Conservation (phyloP, 2,888 invertebrate species). For the Cloeon dipterum region DNA sequence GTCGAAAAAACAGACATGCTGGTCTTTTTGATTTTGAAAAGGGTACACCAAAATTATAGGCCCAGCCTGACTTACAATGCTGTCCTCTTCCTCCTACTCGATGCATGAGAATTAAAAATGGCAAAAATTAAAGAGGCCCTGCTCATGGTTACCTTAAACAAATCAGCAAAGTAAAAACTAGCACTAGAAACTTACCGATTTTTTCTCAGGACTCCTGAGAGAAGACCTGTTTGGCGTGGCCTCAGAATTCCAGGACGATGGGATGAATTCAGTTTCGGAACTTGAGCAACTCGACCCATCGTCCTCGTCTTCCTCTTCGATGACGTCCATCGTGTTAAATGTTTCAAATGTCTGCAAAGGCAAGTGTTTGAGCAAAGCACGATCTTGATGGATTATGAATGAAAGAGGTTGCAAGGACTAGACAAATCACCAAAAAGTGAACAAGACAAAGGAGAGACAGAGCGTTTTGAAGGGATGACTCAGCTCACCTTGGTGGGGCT, state of each 20-base stretch:
- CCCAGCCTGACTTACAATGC: background rate
- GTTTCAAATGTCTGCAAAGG: background rate
- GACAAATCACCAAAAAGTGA: background rate
- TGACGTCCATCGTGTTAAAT: slow-evolving; percentile 3
- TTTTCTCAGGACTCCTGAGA: slow-evolving; percentile 34
- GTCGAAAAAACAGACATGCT: too few relatives aligned
- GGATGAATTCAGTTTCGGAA: slow-evolving; percentile 34
- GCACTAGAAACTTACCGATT: slow-evolving; percentile 17
- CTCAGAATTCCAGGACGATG: slow-evolving; percentile 59
- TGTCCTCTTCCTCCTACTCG: background rate
- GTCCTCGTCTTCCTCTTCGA: slow-evolving; percentile 14
- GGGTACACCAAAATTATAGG: background rate
- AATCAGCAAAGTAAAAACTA: background rate
- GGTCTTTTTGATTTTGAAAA: too few relatives aligned
- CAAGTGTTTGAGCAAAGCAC: too few relatives aligned
- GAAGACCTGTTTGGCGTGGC: slow-evolving; percentile 55
- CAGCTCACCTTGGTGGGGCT: too few relatives aligned
- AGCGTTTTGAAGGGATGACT: too few relatives aligned
- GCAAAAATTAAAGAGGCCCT: too few relatives aligned
- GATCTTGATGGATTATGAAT: slow-evolving; percentile 2
- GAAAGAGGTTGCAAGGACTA: background rate
- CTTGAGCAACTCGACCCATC: slow-evolving; percentile 11
- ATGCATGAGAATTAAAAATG: background rate
- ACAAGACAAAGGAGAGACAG: too few relatives aligned
- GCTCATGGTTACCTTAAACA: background rate